Conservation (phyloP, 2,888 invertebrate genomes). For the Lathronympha strigana region DNA sequence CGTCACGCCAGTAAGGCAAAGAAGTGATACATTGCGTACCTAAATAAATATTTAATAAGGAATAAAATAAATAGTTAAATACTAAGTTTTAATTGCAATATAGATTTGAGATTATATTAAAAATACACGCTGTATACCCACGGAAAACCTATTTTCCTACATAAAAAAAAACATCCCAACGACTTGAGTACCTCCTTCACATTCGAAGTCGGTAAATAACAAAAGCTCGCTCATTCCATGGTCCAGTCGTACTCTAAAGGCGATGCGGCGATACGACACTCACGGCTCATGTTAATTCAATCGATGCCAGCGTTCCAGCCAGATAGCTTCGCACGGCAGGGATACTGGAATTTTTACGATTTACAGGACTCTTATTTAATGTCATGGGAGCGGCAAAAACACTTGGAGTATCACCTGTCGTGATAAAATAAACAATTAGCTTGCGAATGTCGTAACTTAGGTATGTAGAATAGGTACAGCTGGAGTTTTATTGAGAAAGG, state of each 20-base stretch:
- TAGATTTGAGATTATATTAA: too few species aligned
- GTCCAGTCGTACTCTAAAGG: constrained; percentile 14
- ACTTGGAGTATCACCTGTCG: not conserved
- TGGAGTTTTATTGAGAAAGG: constrained; percentile 3
- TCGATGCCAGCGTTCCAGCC: constrained; percentile 52
- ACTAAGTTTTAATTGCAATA: too few species aligned
- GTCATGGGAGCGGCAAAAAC: not conserved
- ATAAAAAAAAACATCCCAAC: too few species aligned
- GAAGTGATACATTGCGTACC: too few species aligned
- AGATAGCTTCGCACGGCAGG: constrained; percentile 45
- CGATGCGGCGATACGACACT: constrained; percentile 57
- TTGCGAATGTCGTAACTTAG: not conserved
- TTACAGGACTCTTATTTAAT: constrained; percentile 6
- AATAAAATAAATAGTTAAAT: too few species aligned
- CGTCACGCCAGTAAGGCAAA: too few species aligned
- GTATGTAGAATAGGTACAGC: not conserved
- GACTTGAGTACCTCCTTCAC: not conserved
- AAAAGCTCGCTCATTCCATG: constrained; percentile 14
- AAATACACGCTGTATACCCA: too few species aligned
- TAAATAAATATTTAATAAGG: too few species aligned
- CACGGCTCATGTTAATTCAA: constrained; percentile 64
- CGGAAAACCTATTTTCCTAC: too few species aligned
- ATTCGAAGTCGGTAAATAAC: not conserved
- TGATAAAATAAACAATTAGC: not conserved
- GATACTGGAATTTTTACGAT: constrained; percentile 32